Conservation (phyloP, 2,797 vertebrate genomes). For the Chelidonichthys spinosus region DNA sequence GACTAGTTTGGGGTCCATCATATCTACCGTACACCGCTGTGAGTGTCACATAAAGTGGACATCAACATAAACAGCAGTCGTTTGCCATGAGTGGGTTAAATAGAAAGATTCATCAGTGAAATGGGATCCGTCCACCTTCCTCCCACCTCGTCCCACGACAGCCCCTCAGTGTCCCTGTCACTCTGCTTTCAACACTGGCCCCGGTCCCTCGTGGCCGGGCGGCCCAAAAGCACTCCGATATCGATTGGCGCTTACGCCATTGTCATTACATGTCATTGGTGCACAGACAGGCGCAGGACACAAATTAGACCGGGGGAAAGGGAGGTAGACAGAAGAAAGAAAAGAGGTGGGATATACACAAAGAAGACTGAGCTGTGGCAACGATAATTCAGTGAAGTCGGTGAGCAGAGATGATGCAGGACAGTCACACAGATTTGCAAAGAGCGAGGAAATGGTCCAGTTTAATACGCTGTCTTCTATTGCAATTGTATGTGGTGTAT, state of each 20-base stretch:
- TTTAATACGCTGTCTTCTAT: slow-evolving; percentile 8
- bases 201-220: slow-evolving; percentile 18
- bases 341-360: slow-evolving; percentile 18
- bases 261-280: slow-evolving; percentile 64
- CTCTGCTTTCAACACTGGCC: slow-evolving; percentile 41
- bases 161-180: slow-evolving; percentile 47
- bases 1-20: background rate
- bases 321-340: background rate
- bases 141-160: slow-evolving; percentile 30
- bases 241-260: slow-evolving; percentile 43
- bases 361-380: slow-evolving; percentile 12
- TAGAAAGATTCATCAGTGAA: slow-evolving; percentile 63
- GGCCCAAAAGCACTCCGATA: slow-evolving; percentile 42
- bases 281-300: slow-evolving; percentile 28
- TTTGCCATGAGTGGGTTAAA: slow-evolving; percentile 35
- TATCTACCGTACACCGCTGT: background rate
- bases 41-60: slow-evolving; percentile 24
- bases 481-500: background rate
- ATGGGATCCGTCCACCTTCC: slow-evolving; percentile 41
- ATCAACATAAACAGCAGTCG: slow-evolving; percentile 41
- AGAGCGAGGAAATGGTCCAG: slow-evolving; percentile 29
- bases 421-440: slow-evolving; percentile 23
- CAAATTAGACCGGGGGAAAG: slow-evolving; percentile 28
- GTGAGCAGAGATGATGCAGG: slow-evolving; percentile 11
- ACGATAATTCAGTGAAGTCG: slow-evolving; percentile 33